These are phyloP conservation scores for Corythoichthys intestinalis DNA, from an alignment of 2,113 vertebrate genomes.

Conservation along the genomic window DNA sequence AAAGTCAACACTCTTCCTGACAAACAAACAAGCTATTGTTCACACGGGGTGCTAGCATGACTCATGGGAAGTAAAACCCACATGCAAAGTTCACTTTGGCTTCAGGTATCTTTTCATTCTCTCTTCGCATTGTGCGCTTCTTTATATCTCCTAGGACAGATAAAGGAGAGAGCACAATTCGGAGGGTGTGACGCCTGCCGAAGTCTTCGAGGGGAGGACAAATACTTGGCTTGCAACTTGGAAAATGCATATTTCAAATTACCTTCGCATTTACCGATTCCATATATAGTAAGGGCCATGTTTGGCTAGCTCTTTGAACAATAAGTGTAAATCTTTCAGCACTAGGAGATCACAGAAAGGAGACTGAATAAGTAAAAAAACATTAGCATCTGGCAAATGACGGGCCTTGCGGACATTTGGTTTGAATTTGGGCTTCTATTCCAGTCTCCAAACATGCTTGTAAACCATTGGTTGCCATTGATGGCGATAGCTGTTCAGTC, in stretches of 20 bases:
- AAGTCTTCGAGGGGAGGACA: neutral
- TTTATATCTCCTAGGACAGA: constrained; percentile 13
- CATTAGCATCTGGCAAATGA: constrained; percentile 8
- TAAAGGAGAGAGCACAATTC: constrained; percentile 17
- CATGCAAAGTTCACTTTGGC: constrained; percentile 15
- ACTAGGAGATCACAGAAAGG: constrained; percentile 36
- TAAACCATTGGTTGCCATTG: too few relatives aligned
- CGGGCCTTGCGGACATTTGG: constrained; percentile 38
- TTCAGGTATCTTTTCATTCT: constrained; percentile 4
- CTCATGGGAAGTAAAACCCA: constrained; percentile 44
- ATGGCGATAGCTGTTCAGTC: too few relatives aligned
- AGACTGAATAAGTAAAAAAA: constrained; percentile 27
- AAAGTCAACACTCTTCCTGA: constrained; percentile 11
- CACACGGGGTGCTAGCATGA: constrained; percentile 27
- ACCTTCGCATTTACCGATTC: constrained; percentile 13
- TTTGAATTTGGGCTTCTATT: constrained; percentile 32
- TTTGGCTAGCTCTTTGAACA: constrained; percentile 2
- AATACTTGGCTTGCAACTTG: too few relatives aligned
- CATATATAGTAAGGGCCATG: constrained; percentile 4
- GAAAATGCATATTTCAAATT: neutral
- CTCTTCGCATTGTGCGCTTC: constrained; percentile 7
- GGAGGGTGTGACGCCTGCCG: constrained; percentile 20
- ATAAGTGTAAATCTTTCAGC: constrained; percentile 2
- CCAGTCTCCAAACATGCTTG: constrained; percentile 6
- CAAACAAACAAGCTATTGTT: constrained; percentile 61